These are phyloP conservation scores for Heterotilapia buettikoferi DNA, from an alignment of 2,113 vertebrate genomes.

Conservation along the genomic window DNA sequence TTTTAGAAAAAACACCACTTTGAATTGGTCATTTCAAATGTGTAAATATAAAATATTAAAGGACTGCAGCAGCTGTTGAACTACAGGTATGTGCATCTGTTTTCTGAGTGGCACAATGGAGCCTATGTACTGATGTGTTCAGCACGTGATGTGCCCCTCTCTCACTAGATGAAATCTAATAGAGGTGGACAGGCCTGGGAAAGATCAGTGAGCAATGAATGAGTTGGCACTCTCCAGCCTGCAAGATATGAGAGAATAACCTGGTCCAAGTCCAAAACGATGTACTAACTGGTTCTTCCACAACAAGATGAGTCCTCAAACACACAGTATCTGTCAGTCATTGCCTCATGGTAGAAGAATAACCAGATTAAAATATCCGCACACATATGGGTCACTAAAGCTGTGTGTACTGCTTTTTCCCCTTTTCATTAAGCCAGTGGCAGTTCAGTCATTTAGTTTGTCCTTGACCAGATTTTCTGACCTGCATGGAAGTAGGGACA, in stretches of 20 bases:
- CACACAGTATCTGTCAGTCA: not conserved
- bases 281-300: not conserved
- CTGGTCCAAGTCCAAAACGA: not conserved
- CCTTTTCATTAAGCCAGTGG: not conserved
- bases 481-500: not conserved
- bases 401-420: not conserved
- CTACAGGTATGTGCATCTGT: not conserved
- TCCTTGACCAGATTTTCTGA: slow-evolving; percentile 4
- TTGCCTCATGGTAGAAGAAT: not conserved
- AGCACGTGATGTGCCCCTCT: not conserved
- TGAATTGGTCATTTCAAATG: not conserved
- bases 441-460: not conserved
- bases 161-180: not conserved
- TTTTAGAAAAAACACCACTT: not conserved
- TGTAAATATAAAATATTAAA: not conserved
- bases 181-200: not conserved
- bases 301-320: not conserved
- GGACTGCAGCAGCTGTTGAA: not conserved
- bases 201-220: slow-evolving; percentile 16
- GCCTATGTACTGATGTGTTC: not conserved
- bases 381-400: not conserved
- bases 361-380: not conserved
- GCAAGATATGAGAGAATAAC: not conserved
- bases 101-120: not conserved
- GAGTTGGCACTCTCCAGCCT: not conserved